These are phyloP conservation scores for Cancer borealis DNA, from an alignment of 2,888 invertebrate species.

Conservation along the genomic window DNA sequence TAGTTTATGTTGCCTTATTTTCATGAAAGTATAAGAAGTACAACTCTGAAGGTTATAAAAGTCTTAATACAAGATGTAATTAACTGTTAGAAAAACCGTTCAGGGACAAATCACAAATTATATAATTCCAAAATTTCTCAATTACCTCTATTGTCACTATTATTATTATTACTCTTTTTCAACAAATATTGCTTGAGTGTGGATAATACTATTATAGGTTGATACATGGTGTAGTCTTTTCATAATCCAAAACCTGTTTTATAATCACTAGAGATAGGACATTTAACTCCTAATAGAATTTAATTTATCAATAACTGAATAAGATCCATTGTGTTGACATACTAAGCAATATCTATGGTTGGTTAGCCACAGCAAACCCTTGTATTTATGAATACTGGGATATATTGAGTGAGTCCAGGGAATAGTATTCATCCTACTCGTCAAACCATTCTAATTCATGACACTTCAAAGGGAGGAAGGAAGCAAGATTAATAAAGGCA, in stretches of 20 bases:
- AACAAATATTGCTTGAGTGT: not conserved
- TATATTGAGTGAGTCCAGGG: not conserved
- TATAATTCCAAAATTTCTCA: not conserved
- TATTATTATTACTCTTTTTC: no score
- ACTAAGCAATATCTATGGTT: not conserved
- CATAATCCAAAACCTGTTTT: not conserved
- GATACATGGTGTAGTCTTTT: not conserved
- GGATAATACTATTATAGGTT: not conserved
- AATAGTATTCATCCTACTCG: not conserved
- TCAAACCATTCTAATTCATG: no score
- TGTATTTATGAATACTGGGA: not conserved
- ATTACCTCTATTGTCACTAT: no score
- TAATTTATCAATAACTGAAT: not conserved
- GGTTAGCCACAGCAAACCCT: not conserved
- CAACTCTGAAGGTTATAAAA: not conserved
- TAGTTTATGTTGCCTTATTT: not conserved
- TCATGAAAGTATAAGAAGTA: not conserved
- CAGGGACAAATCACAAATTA: not conserved
- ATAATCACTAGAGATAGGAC: not conserved
- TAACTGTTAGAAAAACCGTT: no score
- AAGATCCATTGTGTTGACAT: not conserved
- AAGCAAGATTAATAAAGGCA: not conserved
- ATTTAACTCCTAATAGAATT: not conserved
- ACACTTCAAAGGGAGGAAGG: not conserved
- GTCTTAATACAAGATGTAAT: not conserved